Percentiles rank a stretch among this genome's conserved stretches.
These are phyloP conservation scores for Hirudinaria manillensis DNA, from an alignment of 2,888 invertebrate species.

Conservation along the genomic window DNA sequence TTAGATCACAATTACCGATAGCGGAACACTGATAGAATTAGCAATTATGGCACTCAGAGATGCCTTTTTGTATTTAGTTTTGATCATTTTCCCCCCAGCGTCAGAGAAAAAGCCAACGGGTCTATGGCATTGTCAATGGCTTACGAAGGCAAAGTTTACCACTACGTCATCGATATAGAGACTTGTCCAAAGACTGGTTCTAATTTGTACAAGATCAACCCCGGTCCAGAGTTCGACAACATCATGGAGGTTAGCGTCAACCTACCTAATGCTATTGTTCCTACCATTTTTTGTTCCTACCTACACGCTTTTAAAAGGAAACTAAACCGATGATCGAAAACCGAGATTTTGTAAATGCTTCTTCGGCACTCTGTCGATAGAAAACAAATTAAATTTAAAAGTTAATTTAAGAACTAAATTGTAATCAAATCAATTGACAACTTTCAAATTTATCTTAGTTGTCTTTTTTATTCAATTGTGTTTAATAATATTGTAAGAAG, in stretches of 20 bases:
- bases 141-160: background rate
- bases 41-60: no score
- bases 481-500: background rate
- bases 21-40: no score
- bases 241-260: constrained; percentile 21
- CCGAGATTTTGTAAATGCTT: background rate
- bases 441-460: background rate
- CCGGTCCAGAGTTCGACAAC: constrained; percentile 8
- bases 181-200: background rate
- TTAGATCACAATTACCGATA: no score
- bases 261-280: no score
- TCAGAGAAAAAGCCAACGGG: constrained; percentile 19
- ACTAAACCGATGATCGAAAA: no score
- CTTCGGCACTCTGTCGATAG: background rate
- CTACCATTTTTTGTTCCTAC: no score
- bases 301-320: no score
- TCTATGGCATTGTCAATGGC: background rate
- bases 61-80: no score
- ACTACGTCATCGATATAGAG: constrained; percentile 19
- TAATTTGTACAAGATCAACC: background rate
- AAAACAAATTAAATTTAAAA: background rate
- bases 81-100: background rate
- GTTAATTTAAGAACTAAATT: background rate
- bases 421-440: background rate
- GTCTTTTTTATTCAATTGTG: background rate